Conservation (phyloP, 2,113 vertebrate genomes). For the Tupaia chinensis region DNA sequence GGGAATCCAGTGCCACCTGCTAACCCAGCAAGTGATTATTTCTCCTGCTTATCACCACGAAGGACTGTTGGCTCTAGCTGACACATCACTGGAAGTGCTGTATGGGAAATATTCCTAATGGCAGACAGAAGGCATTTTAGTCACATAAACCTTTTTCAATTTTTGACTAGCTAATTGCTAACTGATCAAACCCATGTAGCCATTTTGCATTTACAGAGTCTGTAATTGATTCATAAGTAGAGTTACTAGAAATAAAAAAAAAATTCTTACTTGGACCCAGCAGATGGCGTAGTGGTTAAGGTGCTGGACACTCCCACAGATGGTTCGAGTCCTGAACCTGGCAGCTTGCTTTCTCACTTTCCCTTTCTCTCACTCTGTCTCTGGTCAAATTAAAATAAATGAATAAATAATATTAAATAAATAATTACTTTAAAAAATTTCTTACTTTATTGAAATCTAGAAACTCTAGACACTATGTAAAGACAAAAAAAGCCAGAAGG, state of each 20-base stretch:
- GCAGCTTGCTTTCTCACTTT: too few species aligned
- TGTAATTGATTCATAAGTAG: not conserved
- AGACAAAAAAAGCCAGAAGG: not conserved
- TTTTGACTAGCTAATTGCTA: slow-evolving; percentile 22
- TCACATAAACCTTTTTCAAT: not conserved
- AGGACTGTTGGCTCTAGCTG: not conserved
- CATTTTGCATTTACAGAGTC: not conserved
- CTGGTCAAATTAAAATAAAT: too few species aligned
- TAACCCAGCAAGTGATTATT: not conserved
- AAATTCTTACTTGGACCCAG: not conserved
- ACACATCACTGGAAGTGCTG: not conserved
- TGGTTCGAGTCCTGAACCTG: too few species aligned
- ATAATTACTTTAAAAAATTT: not conserved
- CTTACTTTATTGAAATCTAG: slow-evolving; percentile 29
- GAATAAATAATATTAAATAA: too few species aligned
- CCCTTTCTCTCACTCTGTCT: too few species aligned
- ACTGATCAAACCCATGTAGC: not conserved
- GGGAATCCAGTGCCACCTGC: too few species aligned
- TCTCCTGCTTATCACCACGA: not conserved
- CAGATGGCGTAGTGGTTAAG: too few species aligned
- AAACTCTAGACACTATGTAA: not conserved
- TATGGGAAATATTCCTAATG: not conserved
- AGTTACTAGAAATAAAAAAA: not conserved
- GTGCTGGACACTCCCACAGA: too few species aligned
- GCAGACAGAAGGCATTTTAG: not conserved